Evolutionary conservation across 2,113 vertebrate genomes (phyloP), one percentile per base, ranked within the genome.

Genomic region (Capra hircus): DNA sequence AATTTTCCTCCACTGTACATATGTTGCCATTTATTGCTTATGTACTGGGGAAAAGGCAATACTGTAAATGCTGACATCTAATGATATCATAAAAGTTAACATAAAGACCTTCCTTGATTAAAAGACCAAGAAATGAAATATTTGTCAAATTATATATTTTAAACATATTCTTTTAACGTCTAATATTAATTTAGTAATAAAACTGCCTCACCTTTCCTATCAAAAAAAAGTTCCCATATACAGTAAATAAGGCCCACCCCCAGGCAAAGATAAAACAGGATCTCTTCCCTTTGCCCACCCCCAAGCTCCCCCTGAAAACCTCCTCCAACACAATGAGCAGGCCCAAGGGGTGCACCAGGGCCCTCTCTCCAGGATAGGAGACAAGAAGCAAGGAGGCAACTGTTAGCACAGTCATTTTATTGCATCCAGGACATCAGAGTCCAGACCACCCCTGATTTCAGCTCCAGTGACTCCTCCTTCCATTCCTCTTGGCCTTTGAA

Each of bases 361-460:
- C 50, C 67, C 59, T 40, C 30, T 92, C 50, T 48, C 55, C 43
- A 43, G 17, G 60, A 90, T 48, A 74, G 17, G 40, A 97, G 82
- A 71, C 50, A 94, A 57, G 96, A 85, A 62, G 3, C 50, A 67
- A 74, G 93, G 71, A 90, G 3, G 60, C 71, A 84, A 89, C 33
- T 88, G 30, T 67, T 88, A 33, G 27, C 53, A 83, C 40, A 88
- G 83, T 95, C 48, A 94, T 90, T 98, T 98, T 98, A 97, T 97
- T 98, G 19, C 27, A 88, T 64, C 55, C 62, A 89, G 91, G 62
- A 48, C 55, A 28, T 9, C 21, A 53, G 21, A 88, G 8, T 82
- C 45, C 92, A 88, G 71, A 28, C 30, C 45, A 88, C 28, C 53
- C 15, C 59, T 33, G 48, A 48, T 64, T 77, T 52, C 40, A 81